These are phyloP conservation scores for Callitettix versicolor DNA, from an alignment of 1,140 invertebrate species.

Conservation along the genomic window DNA sequence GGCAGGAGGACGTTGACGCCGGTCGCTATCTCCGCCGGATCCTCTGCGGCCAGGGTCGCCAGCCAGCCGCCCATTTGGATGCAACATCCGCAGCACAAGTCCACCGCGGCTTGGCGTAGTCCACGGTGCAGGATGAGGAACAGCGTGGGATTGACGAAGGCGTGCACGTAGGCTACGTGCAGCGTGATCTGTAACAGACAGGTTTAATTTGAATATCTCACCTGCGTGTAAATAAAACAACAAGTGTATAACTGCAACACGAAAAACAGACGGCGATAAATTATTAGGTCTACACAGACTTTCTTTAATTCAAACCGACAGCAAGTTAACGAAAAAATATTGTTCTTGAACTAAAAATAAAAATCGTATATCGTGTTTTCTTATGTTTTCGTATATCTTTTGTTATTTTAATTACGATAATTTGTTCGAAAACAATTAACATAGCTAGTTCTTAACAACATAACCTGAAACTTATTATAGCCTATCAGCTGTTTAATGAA, in stretches of 20 bases:
- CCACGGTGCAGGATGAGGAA: constrained; percentile 69
- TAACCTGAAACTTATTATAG: too few species aligned
- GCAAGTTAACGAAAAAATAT: not conserved
- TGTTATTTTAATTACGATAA: too few species aligned
- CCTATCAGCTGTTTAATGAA: too few species aligned
- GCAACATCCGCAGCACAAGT: constrained; percentile 61
- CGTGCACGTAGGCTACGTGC: constrained; percentile 78
- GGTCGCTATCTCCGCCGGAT: not conserved
- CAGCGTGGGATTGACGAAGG: constrained; percentile 72
- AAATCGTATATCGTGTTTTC: too few species aligned
- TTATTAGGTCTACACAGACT: too few species aligned
- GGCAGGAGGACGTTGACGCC: constrained; percentile 32
- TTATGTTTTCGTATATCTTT: too few species aligned
- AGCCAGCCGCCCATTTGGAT: constrained; percentile 50
- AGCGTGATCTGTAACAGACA: constrained; percentile 55
- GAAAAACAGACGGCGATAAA: too few species aligned
- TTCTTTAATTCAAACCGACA: not conserved
- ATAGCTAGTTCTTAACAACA: too few species aligned
- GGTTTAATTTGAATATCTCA: constrained; percentile 1
- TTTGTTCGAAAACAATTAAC: too few species aligned
- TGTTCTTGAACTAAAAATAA: too few species aligned
- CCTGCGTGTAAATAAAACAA: too few species aligned
- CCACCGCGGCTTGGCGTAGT: constrained; percentile 53
- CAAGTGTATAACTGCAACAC: not conserved
- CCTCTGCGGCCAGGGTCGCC: constrained; percentile 26